phyloP scores from a whole-genome alignment of 2,888 invertebrate species.

The Sicus ferrugineus region DNA sequence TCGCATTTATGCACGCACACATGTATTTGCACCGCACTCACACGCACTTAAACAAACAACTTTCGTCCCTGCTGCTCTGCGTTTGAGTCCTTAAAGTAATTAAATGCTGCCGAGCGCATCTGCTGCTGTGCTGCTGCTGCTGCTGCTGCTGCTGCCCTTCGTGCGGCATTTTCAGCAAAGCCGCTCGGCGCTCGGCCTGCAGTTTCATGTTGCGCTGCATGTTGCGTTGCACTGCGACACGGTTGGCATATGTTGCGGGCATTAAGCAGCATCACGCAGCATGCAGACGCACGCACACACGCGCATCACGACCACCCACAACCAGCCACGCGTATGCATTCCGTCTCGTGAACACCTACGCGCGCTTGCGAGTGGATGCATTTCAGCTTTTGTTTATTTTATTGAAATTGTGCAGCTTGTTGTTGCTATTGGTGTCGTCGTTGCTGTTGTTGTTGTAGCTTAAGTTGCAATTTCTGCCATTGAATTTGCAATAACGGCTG shows the following conservation, averaged over 20 bases:
- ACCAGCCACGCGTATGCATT: constrained; percentile 42
- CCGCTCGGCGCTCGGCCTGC: background rate
- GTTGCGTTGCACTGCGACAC: constrained; percentile 32
- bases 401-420: constrained; percentile 8
- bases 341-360: background rate
- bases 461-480: constrained; percentile 2
- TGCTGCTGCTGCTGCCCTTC: background rate
- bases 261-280: background rate
- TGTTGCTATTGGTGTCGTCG: background rate
- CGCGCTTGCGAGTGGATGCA: background rate
- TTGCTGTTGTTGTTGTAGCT: background rate
- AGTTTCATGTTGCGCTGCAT: background rate
- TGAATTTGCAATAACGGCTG: constrained; percentile 19
- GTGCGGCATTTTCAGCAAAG: too few relatives aligned
- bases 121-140: constrained; percentile 6
- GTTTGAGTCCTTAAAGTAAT: constrained; percentile 30
- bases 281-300: background rate
- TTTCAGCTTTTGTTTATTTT: constrained; percentile 19
- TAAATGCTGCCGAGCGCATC: constrained; percentile 33
- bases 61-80: constrained; percentile 18
- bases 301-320: constrained; percentile 41
- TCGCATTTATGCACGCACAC: constrained; percentile 10
- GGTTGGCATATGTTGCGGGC: constrained; percentile 21
- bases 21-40: background rate
- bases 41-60: constrained; percentile 13